Conservation (phyloP, 1,140 invertebrate species). For the Drosophila aff. region DNA sequence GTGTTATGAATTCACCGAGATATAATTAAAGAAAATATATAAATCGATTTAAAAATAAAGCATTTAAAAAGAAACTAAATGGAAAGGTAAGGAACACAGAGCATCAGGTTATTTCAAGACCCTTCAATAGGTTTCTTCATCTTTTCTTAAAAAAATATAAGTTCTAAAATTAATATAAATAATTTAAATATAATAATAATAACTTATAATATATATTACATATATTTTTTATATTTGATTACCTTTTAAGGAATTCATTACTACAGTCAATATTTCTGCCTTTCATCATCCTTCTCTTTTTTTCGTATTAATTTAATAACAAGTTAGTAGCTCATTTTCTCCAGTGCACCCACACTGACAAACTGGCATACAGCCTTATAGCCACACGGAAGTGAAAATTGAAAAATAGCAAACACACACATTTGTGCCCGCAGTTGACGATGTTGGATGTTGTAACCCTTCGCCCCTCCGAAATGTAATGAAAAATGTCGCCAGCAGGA, state of each 20-base stretch:
- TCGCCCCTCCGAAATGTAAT: slow-evolving; percentile 64
- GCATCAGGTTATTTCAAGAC: too few relatives aligned
- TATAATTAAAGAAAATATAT: not conserved
- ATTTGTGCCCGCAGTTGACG: slow-evolving; percentile 57
- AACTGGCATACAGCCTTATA: slow-evolving; percentile 24
- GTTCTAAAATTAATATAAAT: too few relatives aligned
- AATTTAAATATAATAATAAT: too few relatives aligned
- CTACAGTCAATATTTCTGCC: not conserved
- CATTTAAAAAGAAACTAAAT: rapidly evolving
- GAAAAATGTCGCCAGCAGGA: slow-evolving; percentile 69
- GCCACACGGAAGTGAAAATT: slow-evolving; percentile 78
- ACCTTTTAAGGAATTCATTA: not conserved
- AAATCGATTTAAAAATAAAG: not conserved
- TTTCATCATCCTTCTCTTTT: too few relatives aligned
- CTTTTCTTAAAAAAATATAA: too few relatives aligned
- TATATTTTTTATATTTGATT: too few relatives aligned
- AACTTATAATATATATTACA: too few relatives aligned
- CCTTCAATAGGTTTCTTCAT: too few relatives aligned
- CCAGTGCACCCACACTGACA: slow-evolving; percentile 23
- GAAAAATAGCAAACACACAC: slow-evolving; percentile 83
- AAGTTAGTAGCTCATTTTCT: not conserved
- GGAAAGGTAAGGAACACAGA: too few relatives aligned
- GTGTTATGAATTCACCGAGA: not conserved
- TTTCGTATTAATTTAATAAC: not conserved
- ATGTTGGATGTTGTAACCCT: slow-evolving; percentile 3